Conservation (phyloP, 2,888 invertebrate genomes). For the Sussaba pulchella region DNA sequence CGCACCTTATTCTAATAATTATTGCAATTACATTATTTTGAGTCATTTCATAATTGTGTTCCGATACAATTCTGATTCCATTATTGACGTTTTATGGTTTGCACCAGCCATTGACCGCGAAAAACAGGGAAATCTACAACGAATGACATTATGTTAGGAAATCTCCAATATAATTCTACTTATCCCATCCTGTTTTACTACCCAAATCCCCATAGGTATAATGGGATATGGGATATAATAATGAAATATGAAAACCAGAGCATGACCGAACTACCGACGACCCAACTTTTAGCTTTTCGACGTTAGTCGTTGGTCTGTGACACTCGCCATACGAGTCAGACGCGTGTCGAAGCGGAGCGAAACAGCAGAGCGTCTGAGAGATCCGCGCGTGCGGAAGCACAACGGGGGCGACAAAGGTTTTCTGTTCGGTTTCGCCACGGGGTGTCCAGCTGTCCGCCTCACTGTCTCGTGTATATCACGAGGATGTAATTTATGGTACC, state of each 20-base stretch:
- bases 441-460: slow-evolving; percentile 77
- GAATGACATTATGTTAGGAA: too few relatives aligned
- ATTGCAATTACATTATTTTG: too few relatives aligned
- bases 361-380: slow-evolving; percentile 19
- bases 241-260: neutral
- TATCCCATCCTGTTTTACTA: too few relatives aligned
- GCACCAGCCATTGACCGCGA: too few relatives aligned
- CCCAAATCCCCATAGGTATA: too few relatives aligned
- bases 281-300: slow-evolving; percentile 45
- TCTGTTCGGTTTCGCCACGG: slow-evolving; percentile 75
- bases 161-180: too few relatives aligned
- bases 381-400: slow-evolving; percentile 58
- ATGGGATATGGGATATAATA: too few relatives aligned
- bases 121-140: too few relatives aligned
- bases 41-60: too few relatives aligned
- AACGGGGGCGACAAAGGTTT: slow-evolving; percentile 77
- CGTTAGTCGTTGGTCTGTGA: slow-evolving; percentile 54
- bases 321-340: slow-evolving; percentile 42
- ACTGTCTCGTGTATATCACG: slow-evolving; percentile 62
- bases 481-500: slow-evolving; percentile 61
- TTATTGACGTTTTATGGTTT: too few relatives aligned
- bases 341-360: slow-evolving; percentile 57
- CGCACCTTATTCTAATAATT: neutral
- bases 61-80: too few relatives aligned
- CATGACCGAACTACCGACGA: neutral